Evolutionary conservation across 2,888 invertebrate species (phyloP), one percentile per base, ranked within the genome.

Genomic region (Adelognathus sp.): DNA sequence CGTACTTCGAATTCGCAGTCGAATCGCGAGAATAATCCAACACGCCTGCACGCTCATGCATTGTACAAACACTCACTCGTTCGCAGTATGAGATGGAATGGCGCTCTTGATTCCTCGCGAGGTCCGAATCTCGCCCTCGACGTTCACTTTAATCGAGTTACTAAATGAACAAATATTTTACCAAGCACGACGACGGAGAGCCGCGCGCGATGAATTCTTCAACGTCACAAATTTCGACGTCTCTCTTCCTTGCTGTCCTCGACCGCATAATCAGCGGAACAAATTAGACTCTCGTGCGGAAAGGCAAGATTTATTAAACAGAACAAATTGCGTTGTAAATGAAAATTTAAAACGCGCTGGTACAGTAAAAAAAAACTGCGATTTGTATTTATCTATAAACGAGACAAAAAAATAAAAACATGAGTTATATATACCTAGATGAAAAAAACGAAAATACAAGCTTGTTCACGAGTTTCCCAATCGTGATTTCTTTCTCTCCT

Each of bases 401-500:
- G n/a, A 54, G 1, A 14, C 29, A 54, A 27, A 72, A 11, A 56
- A 54, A 54, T 9, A 64, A 64, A 31, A 44, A 16, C n/a, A 33
- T 54, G 27, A 73, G 58, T 66, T 60, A 75, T 54, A 78, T 52
- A 70, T 61, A 63, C 54, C 44, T 60, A 21, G 39, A 67, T 33
- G 16, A 11, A 63, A 27, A 56, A 50, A 64, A n/a, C n/a, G 7
- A 50, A 44, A 64, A 46, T 54, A 63, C 54, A 54, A 63, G 2
- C 31, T 27, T 7, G 7, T 69, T 75, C 54, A 75, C 44, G 64
- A 63, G 31, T 81, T 52, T 76, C 44, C 94, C 79, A 96, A 91
- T 85, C 96, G 93, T 83, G 93, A 93, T 86, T 94, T 96, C 89
- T 97, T 97, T 82, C 95, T 94, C 89, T 95, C 95, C 87, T 95